Conservation (phyloP, 1,140 invertebrate species). For the Drusus annulatus region DNA sequence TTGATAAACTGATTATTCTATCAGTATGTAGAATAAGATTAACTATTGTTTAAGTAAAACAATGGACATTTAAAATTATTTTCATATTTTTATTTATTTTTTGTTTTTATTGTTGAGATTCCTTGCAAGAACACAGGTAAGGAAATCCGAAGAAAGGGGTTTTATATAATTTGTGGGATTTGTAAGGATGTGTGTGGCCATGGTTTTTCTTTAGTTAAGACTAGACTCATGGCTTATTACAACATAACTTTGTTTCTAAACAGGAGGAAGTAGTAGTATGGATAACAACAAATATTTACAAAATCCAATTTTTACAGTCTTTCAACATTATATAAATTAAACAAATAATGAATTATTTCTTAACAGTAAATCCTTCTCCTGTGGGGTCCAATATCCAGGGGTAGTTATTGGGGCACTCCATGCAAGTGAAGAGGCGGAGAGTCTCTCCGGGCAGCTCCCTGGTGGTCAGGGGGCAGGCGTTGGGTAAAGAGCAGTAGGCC, state of each 20-base stretch:
- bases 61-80: constrained; percentile 7
- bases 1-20: no score
- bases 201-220: constrained; percentile 52
- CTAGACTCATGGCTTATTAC: constrained; percentile 49
- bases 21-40: no score
- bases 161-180: constrained; percentile 3
- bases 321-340: constrained; percentile 56
- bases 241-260: constrained; percentile 29
- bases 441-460: constrained; percentile 94
- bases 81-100: constrained; percentile 41
- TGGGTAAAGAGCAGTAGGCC: constrained; percentile 92
- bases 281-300: constrained; percentile 70
- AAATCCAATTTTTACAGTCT: constrained; percentile 56
- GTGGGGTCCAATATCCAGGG: constrained; percentile 96
- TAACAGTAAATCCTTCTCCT: constrained; percentile 91
- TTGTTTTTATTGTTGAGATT: constrained; percentile 44
- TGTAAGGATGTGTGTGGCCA: constrained; percentile 14
- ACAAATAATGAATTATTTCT: constrained; percentile 72
- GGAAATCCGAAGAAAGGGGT: constrained; percentile 8
- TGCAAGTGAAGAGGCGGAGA: constrained; percentile 92
- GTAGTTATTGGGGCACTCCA: constrained; percentile 96
- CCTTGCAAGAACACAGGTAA: constrained; percentile 24
- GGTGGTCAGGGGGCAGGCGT: constrained; percentile 90
- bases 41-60: no score
- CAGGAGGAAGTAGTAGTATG: constrained; percentile 34